A percentile compares a stretch with the other conserved stretches of the same genome.
These are phyloP conservation scores for Polypedilum vanderplanki DNA, from an alignment of 1,140 invertebrate species.

Conservation along the genomic window DNA sequence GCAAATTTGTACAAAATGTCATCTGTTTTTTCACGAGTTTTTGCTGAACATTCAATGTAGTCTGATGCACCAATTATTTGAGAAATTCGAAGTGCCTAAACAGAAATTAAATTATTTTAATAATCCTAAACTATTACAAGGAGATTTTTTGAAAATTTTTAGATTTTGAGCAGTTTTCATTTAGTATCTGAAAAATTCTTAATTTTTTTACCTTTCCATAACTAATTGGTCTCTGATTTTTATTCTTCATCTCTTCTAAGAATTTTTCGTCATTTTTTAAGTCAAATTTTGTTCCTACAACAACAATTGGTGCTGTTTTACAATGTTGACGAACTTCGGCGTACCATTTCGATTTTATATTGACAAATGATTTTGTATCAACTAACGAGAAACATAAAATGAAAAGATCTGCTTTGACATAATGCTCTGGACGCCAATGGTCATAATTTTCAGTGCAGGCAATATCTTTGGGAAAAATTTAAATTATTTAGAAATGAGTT, in stretches of 20 bases:
- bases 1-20: background rate
- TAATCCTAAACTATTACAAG: too few species aligned
- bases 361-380: background rate
- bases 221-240: background rate
- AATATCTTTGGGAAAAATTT: too few species aligned
- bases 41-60: background rate
- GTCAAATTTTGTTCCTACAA: background rate
- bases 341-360: background rate
- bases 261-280: background rate
- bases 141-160: too few species aligned
- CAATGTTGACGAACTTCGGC: background rate
- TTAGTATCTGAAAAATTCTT: too few species aligned
- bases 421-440: too few species aligned
- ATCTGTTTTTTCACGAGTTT: background rate
- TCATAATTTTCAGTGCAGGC: too few species aligned
- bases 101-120: too few species aligned
- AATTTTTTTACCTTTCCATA: background rate
- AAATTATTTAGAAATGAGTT: too few species aligned
- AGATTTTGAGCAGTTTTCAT: too few species aligned
- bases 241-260: background rate
- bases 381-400: background rate
- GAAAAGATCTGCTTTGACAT: slow-evolving; percentile 33
- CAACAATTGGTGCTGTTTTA: background rate
- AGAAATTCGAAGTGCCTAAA: background rate
- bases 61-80: background rate